phyloP scores from a whole-genome alignment of 2,113 vertebrate genomes.

The Rallus limicola region DNA sequence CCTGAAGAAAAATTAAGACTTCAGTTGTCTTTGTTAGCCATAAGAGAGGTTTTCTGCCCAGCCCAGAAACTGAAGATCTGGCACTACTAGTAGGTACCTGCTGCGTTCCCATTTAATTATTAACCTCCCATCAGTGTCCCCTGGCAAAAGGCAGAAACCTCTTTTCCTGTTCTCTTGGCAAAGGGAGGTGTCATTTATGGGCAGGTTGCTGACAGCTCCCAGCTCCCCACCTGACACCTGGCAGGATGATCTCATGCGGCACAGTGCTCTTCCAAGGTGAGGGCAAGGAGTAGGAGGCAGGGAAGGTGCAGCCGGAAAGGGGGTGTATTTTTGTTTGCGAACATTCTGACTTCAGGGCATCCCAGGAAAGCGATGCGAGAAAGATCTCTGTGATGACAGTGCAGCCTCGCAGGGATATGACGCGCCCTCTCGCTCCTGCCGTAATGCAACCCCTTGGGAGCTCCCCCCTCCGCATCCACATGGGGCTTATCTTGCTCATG shows the following conservation, averaged over 20 bases:
- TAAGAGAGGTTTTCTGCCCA: neutral
- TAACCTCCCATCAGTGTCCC: neutral
- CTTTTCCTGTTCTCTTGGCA: neutral
- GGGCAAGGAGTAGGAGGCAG: neutral
- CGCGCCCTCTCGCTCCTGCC: neutral
- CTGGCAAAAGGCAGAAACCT: neutral
- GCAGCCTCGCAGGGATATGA: neutral
- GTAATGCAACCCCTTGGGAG: neutral
- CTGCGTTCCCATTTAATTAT: neutral
- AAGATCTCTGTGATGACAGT: neutral
- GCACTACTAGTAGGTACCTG: neutral
- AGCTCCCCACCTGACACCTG: neutral
- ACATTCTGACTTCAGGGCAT: neutral
- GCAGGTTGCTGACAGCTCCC: neutral
- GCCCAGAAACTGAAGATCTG: neutral
- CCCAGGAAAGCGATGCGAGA: neutral
- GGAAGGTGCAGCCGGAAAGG: neutral
- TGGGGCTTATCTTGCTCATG: neutral
- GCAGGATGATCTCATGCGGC: neutral
- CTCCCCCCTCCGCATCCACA: fast-evolving
- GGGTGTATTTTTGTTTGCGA: neutral
- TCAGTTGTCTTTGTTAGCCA: neutral
- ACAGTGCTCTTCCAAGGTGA: neutral
- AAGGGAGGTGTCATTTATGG: neutral
- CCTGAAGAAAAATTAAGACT: neutral